Conservation (phyloP, 2,113 vertebrate genomes). For the Progne subis region DNA sequence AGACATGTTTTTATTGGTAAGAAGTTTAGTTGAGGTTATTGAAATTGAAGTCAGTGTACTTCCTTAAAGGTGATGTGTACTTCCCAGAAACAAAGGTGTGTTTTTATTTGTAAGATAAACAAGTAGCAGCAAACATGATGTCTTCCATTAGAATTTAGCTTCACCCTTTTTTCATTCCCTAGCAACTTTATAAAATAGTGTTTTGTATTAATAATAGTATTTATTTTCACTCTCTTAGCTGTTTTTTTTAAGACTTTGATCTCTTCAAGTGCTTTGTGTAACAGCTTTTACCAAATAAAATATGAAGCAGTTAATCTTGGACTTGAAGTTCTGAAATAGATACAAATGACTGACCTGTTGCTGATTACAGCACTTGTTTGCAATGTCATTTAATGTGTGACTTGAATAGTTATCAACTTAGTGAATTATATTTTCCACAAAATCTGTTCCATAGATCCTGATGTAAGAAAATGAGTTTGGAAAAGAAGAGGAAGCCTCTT, state of each 20-base stretch:
- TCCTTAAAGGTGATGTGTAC: background rate
- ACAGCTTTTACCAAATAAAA: background rate
- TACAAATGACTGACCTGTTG: background rate
- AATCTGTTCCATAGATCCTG: background rate
- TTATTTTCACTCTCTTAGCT: background rate
- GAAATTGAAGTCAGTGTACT: background rate
- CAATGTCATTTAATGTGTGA: background rate
- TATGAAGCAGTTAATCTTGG: background rate
- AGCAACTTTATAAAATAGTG: background rate
- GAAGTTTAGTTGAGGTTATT: background rate
- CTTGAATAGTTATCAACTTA: background rate
- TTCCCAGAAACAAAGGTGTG: background rate
- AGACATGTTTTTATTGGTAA: background rate
- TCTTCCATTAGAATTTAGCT: background rate
- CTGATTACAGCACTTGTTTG: background rate
- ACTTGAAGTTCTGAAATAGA: constrained; percentile 6
- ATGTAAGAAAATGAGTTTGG: background rate
- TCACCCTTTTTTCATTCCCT: background rate
- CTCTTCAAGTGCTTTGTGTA: background rate
- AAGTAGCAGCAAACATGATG: background rate
- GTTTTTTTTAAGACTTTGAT: background rate
- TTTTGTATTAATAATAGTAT: background rate
- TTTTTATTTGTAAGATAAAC: background rate
- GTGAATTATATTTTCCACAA: background rate
- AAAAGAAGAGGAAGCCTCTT: background rate